phyloP scores from a whole-genome alignment of 2,113 vertebrate species.

The Rhinolophus sinicus region DNA sequence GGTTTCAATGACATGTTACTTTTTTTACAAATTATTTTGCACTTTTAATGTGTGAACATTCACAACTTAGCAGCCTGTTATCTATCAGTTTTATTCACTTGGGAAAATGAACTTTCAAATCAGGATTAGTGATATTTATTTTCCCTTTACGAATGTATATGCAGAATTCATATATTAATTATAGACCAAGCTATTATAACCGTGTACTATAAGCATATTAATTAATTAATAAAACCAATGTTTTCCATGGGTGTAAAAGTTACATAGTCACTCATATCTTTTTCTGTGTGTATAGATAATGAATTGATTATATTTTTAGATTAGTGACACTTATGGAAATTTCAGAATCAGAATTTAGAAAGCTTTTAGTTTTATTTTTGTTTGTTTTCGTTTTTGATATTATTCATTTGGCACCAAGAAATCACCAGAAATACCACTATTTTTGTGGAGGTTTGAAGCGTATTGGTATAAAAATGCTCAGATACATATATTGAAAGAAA shows the following conservation, averaged over 20 bases:
- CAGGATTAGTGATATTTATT: background rate
- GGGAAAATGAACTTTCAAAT: background rate
- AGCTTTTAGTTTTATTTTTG: background rate
- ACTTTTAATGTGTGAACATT: background rate
- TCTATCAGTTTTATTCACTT: background rate
- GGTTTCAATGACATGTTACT: background rate
- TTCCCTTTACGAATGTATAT: background rate
- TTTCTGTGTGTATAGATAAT: background rate
- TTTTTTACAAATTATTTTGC: constrained; percentile 9
- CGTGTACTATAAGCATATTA: background rate
- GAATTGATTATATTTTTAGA: background rate
- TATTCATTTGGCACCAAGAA: background rate
- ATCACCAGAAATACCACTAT: background rate
- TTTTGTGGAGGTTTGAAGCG: background rate
- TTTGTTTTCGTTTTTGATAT: background rate
- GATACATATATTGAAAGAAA: background rate
- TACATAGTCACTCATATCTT: background rate
- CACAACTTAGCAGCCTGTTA: background rate
- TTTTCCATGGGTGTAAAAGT: background rate
- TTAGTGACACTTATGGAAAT: background rate
- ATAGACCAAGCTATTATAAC: background rate
- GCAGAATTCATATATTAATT: background rate
- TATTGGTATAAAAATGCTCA: background rate
- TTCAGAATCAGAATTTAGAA: background rate
- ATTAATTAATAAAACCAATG: background rate